Base-by-base conservation (phyloP, 2,113 vertebrate species). In the Tyto alba region DNA sequence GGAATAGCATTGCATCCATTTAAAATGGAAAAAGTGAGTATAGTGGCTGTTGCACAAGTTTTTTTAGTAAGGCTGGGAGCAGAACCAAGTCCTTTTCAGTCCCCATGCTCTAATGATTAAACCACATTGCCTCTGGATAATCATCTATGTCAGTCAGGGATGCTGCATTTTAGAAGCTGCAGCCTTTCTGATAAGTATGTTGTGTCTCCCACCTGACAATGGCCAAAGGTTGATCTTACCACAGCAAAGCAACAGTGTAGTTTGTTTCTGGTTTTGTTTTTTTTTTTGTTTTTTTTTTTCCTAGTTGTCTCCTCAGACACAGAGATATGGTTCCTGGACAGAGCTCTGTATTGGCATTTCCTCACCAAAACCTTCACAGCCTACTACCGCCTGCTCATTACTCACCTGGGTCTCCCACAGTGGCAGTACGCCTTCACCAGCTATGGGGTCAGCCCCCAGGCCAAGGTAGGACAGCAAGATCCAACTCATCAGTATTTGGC, bases 321-420 rank as follows among this genome's bases (percentile, higher is more conserved):
- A 85, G 99, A 99, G 92, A 98, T 99, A 86, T 99, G 99, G 99
- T 99, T 99, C 95, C 98, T 99, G 92, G 99, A 99, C 97, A 98
- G 98, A 87, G 99, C 99, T 2, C 97, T 99, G 27, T 99, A 98
- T 91, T 99, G 99, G 99, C 99, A 99, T 96, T 99, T 99, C 94
- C 98, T 99, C 76, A 99, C 98, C 5, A 91, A 99, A 62, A 99
- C 98, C 69, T 99, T 99, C 96, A 99, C 98, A 4, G 98, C 99
- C 55, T 99, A 99, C 94, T 99, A 99, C 96, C 98, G 99, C 67
- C 98, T 99, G 85, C 99, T 99, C 96, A 98, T 99, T 96, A 99
- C 99, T 11, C 99, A 99, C 93, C 97, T 99, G 84, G 99, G 99
- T 74, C 98, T 99, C 45, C 99, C 99, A 3, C 99, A 99, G 96